phyloP scores from a whole-genome alignment of 2,113 vertebrate species.

The Glaucomys volans region DNA sequence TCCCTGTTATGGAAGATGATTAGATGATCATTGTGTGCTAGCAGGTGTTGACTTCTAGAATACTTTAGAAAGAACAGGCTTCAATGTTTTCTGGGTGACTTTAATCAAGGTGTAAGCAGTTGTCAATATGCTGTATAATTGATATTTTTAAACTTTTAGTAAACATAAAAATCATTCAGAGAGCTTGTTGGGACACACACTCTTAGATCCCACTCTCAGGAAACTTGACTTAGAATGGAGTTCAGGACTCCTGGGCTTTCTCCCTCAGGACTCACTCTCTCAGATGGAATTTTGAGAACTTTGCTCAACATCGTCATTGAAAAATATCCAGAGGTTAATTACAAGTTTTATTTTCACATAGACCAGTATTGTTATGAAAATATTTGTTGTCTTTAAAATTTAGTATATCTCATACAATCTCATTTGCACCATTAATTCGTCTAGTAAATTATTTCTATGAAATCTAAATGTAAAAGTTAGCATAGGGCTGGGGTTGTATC shows the following conservation, averaged over 20 bases:
- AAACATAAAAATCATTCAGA: neutral
- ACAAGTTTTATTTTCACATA: slow-evolving; percentile 44
- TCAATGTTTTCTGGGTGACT: neutral
- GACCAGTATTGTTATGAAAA: slow-evolving; percentile 1
- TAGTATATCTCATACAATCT: neutral
- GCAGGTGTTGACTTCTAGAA: neutral
- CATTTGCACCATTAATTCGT: slow-evolving; percentile 49
- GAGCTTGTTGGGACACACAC: neutral
- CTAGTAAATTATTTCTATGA: slow-evolving; percentile 64
- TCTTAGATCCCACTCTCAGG: neutral
- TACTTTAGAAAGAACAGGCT: neutral
- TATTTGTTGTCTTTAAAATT: slow-evolving; percentile 39
- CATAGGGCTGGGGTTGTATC: neutral
- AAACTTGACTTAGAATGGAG: neutral
- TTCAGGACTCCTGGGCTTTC: neutral
- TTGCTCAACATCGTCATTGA: neutral
- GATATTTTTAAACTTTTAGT: neutral
- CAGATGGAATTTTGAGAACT: neutral
- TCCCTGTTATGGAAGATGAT: neutral
- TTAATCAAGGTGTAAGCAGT: neutral
- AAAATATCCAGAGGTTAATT: neutral
- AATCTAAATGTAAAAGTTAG: slow-evolving; percentile 60
- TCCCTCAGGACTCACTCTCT: neutral
- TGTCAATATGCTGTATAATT: neutral
- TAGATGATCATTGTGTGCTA: neutral